phyloP scores from a whole-genome alignment of 1,140 invertebrate species.

The Hydropsyche tenuis region DNA sequence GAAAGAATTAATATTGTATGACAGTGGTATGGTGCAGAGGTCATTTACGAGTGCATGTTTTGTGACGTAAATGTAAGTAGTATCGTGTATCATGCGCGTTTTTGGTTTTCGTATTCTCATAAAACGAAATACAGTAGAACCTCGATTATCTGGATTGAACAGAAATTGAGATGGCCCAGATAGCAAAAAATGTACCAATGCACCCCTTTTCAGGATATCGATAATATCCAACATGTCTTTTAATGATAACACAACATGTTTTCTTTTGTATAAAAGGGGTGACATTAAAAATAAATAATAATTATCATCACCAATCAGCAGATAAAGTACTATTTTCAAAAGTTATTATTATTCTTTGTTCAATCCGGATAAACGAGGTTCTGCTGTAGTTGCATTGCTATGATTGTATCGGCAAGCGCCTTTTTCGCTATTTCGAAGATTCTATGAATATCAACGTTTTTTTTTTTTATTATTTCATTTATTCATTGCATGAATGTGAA shows the following conservation, averaged over 20 bases:
- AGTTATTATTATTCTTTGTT: too few relatives aligned
- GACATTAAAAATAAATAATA: not conserved
- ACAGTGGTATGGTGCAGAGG: not conserved
- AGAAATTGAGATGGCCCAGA: too few relatives aligned
- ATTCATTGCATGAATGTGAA: conserved; percentile 6
- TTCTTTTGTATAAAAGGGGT: not conserved
- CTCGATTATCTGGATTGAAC: too few relatives aligned
- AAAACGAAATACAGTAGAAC: too few relatives aligned
- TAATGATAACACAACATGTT: not conserved
- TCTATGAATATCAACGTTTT: not conserved
- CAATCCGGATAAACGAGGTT: too few relatives aligned
- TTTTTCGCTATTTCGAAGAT: not conserved
- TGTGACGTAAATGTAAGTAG: conserved; percentile 3
- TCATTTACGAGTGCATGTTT: not conserved
- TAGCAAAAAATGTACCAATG: too few relatives aligned
- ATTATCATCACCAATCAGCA: too few relatives aligned
- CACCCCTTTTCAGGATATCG: not conserved
- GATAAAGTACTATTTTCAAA: too few relatives aligned
- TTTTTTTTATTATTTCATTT: conserved; percentile 4
- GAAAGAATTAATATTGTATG: conserved; percentile 9
- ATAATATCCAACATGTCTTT: not conserved
- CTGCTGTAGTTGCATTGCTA: too few relatives aligned
- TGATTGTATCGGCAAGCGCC: too few relatives aligned
- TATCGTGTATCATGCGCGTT: not conserved
- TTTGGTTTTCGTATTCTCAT: too few relatives aligned